These are phyloP conservation scores for Poeciliopsis gracilis DNA, from an alignment of 2,797 vertebrate species.

Conservation along the genomic window DNA sequence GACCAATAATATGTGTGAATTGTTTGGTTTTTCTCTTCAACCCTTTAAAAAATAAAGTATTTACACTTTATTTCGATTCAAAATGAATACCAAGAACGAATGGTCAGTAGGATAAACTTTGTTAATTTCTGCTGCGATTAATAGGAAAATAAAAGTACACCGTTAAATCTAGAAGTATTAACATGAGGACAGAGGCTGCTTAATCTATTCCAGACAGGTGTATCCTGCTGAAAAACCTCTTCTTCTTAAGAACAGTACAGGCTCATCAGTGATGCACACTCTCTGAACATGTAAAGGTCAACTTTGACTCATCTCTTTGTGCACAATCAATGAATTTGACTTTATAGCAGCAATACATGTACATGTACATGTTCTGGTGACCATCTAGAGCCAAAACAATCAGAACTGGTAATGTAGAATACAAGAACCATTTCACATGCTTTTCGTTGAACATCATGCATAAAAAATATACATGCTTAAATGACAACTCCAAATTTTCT, in stretches of 20 bases:
- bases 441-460: background rate
- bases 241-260: slow-evolving; percentile 51
- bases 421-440: background rate
- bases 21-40: background rate
- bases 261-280: slow-evolving; percentile 66
- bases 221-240: slow-evolving; percentile 35
- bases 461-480: background rate
- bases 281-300: slow-evolving; percentile 69
- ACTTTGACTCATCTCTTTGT: slow-evolving; percentile 63
- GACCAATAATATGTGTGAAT: background rate
- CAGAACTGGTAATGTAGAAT: background rate
- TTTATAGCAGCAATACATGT: slow-evolving; percentile 57
- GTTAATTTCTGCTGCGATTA: background rate
- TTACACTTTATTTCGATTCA: background rate
- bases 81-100: background rate
- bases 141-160: background rate
- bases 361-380: background rate
- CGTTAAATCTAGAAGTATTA: slow-evolving; percentile 2
- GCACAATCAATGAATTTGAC: slow-evolving; percentile 69
- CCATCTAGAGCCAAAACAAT: background rate
- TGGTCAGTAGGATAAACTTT: background rate
- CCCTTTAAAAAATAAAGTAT: background rate
- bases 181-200: background rate
- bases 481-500: background rate
- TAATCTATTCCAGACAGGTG: slow-evolving; percentile 8